Evolutionary conservation across 1,140 invertebrate species (phyloP).

Genomic region (Drosophila willistoni): DNA sequence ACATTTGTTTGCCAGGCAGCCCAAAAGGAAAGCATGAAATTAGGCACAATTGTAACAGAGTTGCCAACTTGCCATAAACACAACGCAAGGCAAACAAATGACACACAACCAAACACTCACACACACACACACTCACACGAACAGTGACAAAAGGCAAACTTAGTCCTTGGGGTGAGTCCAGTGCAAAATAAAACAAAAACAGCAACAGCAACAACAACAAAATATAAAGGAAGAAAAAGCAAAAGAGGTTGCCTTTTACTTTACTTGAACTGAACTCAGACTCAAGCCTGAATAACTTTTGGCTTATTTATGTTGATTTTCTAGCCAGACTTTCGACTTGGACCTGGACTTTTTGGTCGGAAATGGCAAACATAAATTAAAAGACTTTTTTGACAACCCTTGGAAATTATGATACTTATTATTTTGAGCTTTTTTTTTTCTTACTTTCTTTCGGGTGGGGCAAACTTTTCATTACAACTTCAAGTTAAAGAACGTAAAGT

Average conservation of each 20-base stretch:
- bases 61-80: constrained; percentile 78
- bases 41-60: constrained; percentile 80
- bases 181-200: constrained; percentile 23
- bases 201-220: not conserved
- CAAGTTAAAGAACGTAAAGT: constrained; percentile 35
- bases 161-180: constrained; percentile 57
- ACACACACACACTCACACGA: constrained; percentile 23
- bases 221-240: not conserved
- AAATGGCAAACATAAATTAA: constrained; percentile 80
- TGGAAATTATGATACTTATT: constrained; percentile 82
- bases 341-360: constrained; percentile 62
- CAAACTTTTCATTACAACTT: constrained; percentile 61
- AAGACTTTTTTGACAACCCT: constrained; percentile 79
- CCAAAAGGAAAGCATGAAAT: constrained; percentile 69
- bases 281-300: constrained; percentile 57
- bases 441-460: not conserved
- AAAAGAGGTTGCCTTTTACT: constrained; percentile 22
- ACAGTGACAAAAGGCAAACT: constrained; percentile 61
- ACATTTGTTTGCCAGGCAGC: constrained; percentile 74
- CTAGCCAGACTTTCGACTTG: constrained; percentile 65
- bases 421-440: constrained; percentile 56
- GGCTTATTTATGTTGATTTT: constrained; percentile 80
- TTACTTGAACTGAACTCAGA: constrained; percentile 13
- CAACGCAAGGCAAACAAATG: constrained; percentile 46
- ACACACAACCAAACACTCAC: constrained; percentile 34